These are phyloP conservation scores for Drosophila virilis DNA, from an alignment of 1,140 invertebrate genomes.

Conservation along the genomic window DNA sequence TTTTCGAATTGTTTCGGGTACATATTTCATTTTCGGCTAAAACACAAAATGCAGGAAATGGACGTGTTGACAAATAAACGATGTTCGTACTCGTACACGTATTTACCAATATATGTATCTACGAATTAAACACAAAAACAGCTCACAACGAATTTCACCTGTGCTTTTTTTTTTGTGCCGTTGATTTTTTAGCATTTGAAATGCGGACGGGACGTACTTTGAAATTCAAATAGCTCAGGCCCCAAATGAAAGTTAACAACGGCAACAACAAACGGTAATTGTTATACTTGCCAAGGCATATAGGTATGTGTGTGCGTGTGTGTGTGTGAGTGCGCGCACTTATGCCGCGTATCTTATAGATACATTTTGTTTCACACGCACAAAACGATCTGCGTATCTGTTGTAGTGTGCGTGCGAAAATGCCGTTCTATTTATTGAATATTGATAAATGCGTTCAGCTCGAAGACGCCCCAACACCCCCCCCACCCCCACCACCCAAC, in stretches of 20 bases:
- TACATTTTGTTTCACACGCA: slow-evolving; percentile 53
- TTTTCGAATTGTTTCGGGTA: slow-evolving; percentile 76
- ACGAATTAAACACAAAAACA: slow-evolving; percentile 77
- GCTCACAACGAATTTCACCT: slow-evolving; percentile 61
- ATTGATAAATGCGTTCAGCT: slow-evolving; percentile 65
- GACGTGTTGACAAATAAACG: slow-evolving; percentile 81
- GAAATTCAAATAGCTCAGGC: slow-evolving; percentile 72
- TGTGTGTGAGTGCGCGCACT: slow-evolving; percentile 16
- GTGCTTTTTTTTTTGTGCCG: slow-evolving; percentile 30
- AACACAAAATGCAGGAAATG: slow-evolving; percentile 81
- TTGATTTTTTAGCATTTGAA: slow-evolving; percentile 46
- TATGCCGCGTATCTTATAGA: slow-evolving; percentile 39
- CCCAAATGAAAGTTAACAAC: slow-evolving; percentile 70
- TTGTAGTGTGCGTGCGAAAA: slow-evolving; percentile 60
- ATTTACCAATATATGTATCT: slow-evolving; percentile 51
- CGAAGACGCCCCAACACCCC: slow-evolving; percentile 22
- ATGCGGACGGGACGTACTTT: slow-evolving; percentile 66
- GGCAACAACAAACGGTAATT: slow-evolving; percentile 64
- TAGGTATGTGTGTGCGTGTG: neutral
- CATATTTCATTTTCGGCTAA: slow-evolving; percentile 73
- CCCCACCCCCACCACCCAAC: neutral
- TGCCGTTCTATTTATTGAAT: slow-evolving; percentile 61
- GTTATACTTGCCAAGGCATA: slow-evolving; percentile 46
- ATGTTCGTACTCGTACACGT: slow-evolving; percentile 57
- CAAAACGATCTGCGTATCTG: slow-evolving; percentile 17